Percentiles rank a stretch among this genome's conserved stretches.
Evolutionary conservation across 2,113 vertebrate genomes (phyloP).

Genomic region (chimpanzee (Pan troglodytes)): NHGRI_mPanTro3-v2.1_pri NC_072398.2:22719001-22719500

Average conservation of each 20-base stretch:
- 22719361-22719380: background rate
- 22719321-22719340: background rate
- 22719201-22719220: background rate
- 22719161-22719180: background rate
- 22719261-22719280: fast-evolving
- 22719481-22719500: background rate
- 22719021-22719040: background rate
- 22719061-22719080: background rate
- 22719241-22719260: background rate
- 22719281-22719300: background rate
- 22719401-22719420: background rate
- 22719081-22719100: background rate
- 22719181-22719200: background rate
- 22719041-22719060: background rate
- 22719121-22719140: background rate
- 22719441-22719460: too few relatives aligned
- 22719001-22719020: background rate
- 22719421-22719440: background rate
- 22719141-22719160: background rate
- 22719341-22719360: background rate
- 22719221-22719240: background rate
- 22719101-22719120: background rate
- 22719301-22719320: background rate
- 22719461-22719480: background rate
- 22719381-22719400: background rate